Percentiles rank a stretch among this genome's conserved stretches.
These are phyloP conservation scores for Pseudococcus viburni DNA, from an alignment of 2,888 invertebrate species.

Conservation along the genomic window DNA sequence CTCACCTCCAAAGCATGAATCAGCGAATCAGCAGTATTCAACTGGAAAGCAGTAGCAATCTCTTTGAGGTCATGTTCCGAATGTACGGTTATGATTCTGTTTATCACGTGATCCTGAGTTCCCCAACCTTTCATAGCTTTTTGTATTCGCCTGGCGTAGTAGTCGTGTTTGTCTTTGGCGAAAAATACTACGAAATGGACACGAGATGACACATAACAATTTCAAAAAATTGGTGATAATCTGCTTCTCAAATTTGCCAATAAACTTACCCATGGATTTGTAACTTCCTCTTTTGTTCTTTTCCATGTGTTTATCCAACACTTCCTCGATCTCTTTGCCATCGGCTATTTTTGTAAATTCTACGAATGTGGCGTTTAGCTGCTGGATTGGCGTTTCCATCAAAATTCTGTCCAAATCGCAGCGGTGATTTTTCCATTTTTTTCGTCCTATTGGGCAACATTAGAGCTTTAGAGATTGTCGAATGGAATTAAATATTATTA, in stretches of 20 bases:
- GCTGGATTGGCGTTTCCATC: slow-evolving; percentile 26
- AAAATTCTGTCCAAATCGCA: slow-evolving; percentile 9
- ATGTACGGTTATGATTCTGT: not conserved
- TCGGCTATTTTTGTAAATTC: not conserved
- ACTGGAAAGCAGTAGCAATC: not conserved
- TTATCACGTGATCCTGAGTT: not conserved
- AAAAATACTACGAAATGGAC: not conserved
- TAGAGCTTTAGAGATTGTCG: not conserved
- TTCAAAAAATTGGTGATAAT: too few relatives aligned
- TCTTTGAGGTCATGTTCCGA: not conserved
- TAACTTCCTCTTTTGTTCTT: not conserved
- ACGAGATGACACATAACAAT: too few relatives aligned
- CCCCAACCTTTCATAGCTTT: slow-evolving; percentile 13
- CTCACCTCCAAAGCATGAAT: not conserved
- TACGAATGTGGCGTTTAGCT: slow-evolving; percentile 25
- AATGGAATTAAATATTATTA: not conserved
- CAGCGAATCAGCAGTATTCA: not conserved
- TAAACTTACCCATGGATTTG: not conserved
- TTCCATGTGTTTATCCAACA: not conserved
- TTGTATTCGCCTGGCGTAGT: not conserved
- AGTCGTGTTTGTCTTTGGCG: slow-evolving; percentile 10
- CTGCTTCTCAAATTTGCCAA: too few relatives aligned
- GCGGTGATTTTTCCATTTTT: not conserved
- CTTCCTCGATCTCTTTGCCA: slow-evolving; percentile 10
- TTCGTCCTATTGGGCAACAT: not conserved